phyloP scores from a whole-genome alignment of 2,888 invertebrate species.

The Limnephilus rhombicus region DNA sequence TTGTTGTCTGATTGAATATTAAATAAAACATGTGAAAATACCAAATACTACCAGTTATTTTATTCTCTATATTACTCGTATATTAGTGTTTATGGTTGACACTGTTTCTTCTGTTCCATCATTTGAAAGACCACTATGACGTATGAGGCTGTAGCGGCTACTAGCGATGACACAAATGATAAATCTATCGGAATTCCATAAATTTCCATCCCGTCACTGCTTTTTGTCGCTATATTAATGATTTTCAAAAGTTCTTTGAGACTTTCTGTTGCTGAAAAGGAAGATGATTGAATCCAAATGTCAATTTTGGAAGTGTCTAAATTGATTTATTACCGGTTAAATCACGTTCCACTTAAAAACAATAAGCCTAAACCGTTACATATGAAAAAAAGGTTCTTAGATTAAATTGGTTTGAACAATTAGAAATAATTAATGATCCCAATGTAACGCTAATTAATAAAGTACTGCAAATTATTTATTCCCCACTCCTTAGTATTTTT shows the following conservation, averaged over 20 bases:
- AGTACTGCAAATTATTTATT: too few species aligned
- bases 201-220: not conserved
- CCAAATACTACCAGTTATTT: not conserved
- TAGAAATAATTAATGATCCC: too few species aligned
- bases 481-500: too few species aligned
- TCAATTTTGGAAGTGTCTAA: too few species aligned
- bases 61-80: not conserved
- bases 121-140: not conserved
- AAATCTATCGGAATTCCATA: constrained; percentile 26
- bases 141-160: constrained; percentile 24
- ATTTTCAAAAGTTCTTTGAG: not conserved
- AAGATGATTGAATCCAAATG: too few species aligned
- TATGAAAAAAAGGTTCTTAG: too few species aligned
- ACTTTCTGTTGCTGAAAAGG: not conserved
- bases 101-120: not conserved
- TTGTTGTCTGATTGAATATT: not conserved
- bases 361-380: too few species aligned
- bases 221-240: not conserved
- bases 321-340: too few species aligned
- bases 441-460: too few species aligned
- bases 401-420: too few species aligned
- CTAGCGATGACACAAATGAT: not conserved
- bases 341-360: too few species aligned
- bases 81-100: not conserved
- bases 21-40: not conserved